Conservation (phyloP, 2,888 invertebrate species). For the Epistrophe eligans region DNA sequence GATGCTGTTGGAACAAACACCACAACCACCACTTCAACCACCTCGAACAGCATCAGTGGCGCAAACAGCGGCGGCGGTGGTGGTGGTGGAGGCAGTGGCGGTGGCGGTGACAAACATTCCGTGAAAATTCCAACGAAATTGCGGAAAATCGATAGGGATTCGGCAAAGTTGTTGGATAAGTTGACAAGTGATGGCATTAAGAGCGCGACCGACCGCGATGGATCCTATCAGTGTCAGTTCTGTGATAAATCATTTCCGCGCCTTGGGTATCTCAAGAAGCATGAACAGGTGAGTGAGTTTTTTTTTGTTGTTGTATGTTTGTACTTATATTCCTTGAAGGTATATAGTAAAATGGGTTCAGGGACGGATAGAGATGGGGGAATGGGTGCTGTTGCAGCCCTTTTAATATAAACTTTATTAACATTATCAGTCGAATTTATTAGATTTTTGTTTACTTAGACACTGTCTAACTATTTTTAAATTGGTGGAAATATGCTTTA, state of each 20-base stretch:
- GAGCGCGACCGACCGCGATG: slow-evolving; percentile 84
- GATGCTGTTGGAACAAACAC: slow-evolving; percentile 69
- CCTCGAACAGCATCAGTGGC: slow-evolving; percentile 77
- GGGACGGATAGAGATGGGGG: background rate
- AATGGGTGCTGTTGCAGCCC: background rate
- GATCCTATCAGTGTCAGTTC: slow-evolving; percentile 95
- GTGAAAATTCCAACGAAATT: slow-evolving; percentile 82
- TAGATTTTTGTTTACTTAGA: no score
- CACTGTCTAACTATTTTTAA: no score
- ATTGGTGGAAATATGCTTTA: no score
- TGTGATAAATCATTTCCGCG: slow-evolving; percentile 96
- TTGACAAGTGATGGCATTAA: slow-evolving; percentile 84
- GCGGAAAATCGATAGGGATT: slow-evolving; percentile 86
- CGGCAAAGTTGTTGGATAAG: slow-evolving; percentile 80
- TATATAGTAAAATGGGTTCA: slow-evolving; percentile 1
- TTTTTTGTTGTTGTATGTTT: background rate
- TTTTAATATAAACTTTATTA: no score
- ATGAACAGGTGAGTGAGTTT: slow-evolving; percentile 91
- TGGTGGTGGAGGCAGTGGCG: slow-evolving; percentile 79
- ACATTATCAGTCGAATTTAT: no score
- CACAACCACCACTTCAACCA: slow-evolving; percentile 47
- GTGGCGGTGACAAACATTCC: slow-evolving; percentile 79
- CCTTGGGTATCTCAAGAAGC: slow-evolving; percentile 94
- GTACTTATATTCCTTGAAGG: background rate
- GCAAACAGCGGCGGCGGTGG: slow-evolving; percentile 78